These are phyloP conservation scores for Fragum sueziense DNA, from an alignment of 2,888 invertebrate species.

Conservation along the genomic window DNA sequence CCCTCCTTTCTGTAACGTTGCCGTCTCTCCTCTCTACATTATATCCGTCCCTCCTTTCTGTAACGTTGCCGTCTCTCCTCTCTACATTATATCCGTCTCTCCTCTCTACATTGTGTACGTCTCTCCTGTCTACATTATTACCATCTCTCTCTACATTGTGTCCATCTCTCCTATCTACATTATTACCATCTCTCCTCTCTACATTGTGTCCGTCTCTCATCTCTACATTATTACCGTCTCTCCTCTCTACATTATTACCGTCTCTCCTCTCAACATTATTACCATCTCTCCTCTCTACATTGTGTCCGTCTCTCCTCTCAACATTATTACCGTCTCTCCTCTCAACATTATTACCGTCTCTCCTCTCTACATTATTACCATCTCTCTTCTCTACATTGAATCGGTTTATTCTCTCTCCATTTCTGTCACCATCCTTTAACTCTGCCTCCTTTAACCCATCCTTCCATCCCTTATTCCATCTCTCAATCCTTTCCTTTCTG, in stretches of 20 bases:
- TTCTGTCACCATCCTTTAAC: neutral
- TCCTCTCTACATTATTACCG: too few relatives aligned
- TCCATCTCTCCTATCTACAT: neutral
- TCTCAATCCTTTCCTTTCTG: conserved; percentile 21
- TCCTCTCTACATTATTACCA: too few relatives aligned
- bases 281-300: too few relatives aligned
- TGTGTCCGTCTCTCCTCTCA: too few relatives aligned
- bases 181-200: too few relatives aligned
- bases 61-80: neutral
- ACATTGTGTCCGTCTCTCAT: too few relatives aligned
- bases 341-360: too few relatives aligned
- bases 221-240: too few relatives aligned
- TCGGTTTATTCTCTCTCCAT: too few relatives aligned
- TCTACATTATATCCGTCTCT: neutral
- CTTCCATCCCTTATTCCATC: conserved; percentile 33
- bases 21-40: neutral
- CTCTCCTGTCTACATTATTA: neutral
- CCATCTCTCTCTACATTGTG: neutral
- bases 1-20: neutral
- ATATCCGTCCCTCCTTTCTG: neutral
- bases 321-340: too few relatives aligned
- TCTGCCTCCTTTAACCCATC: neutral
- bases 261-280: too few relatives aligned
- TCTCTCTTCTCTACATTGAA: too few relatives aligned
- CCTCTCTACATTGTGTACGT: neutral